These are phyloP conservation scores for Hanleya hanleyi DNA, from an alignment of 2,888 invertebrate genomes.

Conservation along the genomic window DNA sequence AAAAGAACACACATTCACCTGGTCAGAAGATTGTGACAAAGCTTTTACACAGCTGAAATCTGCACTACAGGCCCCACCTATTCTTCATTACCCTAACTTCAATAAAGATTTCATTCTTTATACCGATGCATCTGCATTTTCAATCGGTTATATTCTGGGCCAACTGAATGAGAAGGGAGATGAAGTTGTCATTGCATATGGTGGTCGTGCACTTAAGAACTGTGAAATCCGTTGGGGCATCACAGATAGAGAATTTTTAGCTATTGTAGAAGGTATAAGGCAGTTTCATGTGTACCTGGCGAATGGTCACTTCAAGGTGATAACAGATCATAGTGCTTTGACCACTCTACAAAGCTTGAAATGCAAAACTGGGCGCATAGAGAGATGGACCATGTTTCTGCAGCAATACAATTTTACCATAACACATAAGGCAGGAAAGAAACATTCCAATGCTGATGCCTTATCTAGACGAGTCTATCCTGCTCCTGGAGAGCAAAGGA, in stretches of 20 bases:
- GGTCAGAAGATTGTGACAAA: slow-evolving; percentile 46
- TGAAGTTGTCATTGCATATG: slow-evolving; percentile 17
- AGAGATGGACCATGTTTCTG: slow-evolving; percentile 10
- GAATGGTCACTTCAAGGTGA: not conserved
- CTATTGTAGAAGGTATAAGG: slow-evolving; percentile 21
- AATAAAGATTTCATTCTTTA: not conserved
- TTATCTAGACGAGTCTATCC: slow-evolving; percentile 24
- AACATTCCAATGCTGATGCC: slow-evolving; percentile 22
- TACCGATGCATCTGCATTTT: slow-evolving; percentile 24
- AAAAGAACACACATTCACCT: slow-evolving; percentile 44
- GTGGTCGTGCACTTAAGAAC: slow-evolving; percentile 10
- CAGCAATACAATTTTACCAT: slow-evolving; percentile 15
- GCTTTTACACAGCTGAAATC: slow-evolving; percentile 53
- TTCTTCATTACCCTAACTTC: slow-evolving; percentile 21
- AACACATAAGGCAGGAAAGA: not conserved
- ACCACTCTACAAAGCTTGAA: not conserved
- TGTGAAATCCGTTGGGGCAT: slow-evolving; percentile 19
- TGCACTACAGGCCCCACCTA: slow-evolving; percentile 10
- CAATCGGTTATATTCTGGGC: slow-evolving; percentile 26
- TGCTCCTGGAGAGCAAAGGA: not conserved
- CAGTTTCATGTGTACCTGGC: slow-evolving; percentile 19
- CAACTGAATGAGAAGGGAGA: slow-evolving; percentile 16
- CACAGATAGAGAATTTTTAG: slow-evolving; percentile 19
- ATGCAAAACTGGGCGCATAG: not conserved
- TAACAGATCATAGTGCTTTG: slow-evolving; percentile 18